A percentile compares a stretch with the other conserved stretches of the same genome.
Conservation (phyloP, 2,797 vertebrate species). For the Mormyrops attenuatus region DNA sequence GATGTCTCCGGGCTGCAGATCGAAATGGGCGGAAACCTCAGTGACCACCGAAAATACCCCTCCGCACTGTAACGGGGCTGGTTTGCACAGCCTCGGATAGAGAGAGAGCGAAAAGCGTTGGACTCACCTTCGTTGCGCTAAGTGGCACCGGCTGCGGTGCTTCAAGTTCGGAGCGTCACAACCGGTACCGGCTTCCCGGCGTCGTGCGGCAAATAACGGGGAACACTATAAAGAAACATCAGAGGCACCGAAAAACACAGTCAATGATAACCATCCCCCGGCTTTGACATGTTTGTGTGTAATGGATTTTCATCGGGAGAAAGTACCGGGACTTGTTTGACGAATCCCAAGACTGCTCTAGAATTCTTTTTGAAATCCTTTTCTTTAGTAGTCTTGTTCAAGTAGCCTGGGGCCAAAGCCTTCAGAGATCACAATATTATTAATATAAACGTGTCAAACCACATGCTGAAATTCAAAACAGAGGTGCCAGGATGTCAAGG, state of each 20-base stretch:
- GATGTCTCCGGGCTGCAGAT: background rate
- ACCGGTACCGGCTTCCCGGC: background rate
- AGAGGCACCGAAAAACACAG: constrained; percentile 23
- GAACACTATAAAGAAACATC: constrained; percentile 19
- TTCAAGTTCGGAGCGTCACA: background rate
- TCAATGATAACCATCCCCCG: constrained; percentile 41
- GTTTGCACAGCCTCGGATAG: constrained; percentile 21
- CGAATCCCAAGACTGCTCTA: constrained; percentile 70
- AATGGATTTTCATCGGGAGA: constrained; percentile 74
- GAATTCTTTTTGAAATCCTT: constrained; percentile 76
- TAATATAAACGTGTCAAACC: constrained; percentile 77
- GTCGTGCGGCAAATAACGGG: constrained; percentile 17
- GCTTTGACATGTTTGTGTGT: constrained; percentile 51
- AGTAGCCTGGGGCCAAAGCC: constrained; percentile 71
- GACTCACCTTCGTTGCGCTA: constrained; percentile 13
- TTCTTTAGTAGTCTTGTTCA: constrained; percentile 72
- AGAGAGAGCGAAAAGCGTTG: background rate
- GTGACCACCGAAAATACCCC: background rate
- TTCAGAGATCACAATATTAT: constrained; percentile 76
- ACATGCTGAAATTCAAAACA: constrained; percentile 72
- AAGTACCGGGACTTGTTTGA: constrained; percentile 68
- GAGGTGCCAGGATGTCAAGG: constrained; percentile 70
- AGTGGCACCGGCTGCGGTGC: background rate
- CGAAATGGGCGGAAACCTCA: background rate
- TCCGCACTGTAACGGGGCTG: background rate